phyloP scores from a whole-genome alignment of 2,888 invertebrate species.

The Drosophila nr. perissopoda region DNA sequence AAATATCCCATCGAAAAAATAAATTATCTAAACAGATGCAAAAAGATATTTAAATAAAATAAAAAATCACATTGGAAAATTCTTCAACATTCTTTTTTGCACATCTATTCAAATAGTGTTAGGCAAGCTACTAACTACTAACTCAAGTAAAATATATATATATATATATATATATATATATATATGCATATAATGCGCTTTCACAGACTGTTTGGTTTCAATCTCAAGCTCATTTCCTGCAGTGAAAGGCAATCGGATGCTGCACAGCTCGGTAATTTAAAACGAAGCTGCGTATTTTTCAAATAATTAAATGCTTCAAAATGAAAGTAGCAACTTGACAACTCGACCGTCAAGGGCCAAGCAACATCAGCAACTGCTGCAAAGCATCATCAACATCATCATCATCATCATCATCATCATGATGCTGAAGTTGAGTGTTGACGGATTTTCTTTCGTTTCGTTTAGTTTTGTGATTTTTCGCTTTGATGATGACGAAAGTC shows the following conservation, averaged over 20 bases:
- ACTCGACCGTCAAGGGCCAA: slow-evolving; percentile 15
- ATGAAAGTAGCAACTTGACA: slow-evolving; percentile 20
- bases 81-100: background rate
- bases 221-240: slow-evolving; percentile 14
- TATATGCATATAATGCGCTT: background rate
- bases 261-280: slow-evolving; percentile 40
- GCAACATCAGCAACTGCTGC: background rate
- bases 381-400: background rate
- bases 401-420: slow-evolving; percentile 2
- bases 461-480: slow-evolving; percentile 18
- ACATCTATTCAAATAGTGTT: background rate
- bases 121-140: background rate
- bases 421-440: slow-evolving; percentile 5
- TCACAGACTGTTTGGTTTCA: slow-evolving; percentile 8
- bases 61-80: background rate
- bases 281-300: slow-evolving; percentile 37
- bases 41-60: background rate
- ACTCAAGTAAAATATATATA: too few species aligned
- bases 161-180: background rate
- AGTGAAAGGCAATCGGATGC: slow-evolving; percentile 31
- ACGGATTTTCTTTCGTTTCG: slow-evolving; percentile 22
- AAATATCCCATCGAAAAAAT: background rate
- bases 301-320: slow-evolving; percentile 63
- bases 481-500: slow-evolving; percentile 61
- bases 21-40: background rate